Conservation (phyloP, 2,888 invertebrate genomes). For the Pherbina coryleti region DNA sequence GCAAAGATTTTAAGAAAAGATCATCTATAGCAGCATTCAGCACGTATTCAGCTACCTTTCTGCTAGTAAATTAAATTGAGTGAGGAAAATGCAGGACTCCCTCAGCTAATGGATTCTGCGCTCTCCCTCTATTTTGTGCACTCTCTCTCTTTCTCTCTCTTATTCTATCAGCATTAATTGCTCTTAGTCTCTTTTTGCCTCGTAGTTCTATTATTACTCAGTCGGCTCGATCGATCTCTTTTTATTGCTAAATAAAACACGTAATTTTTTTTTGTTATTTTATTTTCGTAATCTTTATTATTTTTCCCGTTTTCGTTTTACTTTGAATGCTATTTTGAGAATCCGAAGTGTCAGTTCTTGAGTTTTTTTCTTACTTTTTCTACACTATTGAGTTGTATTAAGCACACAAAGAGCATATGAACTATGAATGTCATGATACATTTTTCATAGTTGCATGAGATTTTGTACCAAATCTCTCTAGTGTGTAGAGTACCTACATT, state of each 20-base stretch:
- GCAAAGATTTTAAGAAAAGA: background rate
- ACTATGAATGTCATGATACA: too few species aligned
- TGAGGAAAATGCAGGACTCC: background rate
- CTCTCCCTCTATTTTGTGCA: background rate
- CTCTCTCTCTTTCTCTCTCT: background rate
- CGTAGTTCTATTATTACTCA: background rate
- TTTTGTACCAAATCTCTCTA: too few species aligned
- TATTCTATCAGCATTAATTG: background rate
- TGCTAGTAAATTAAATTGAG: background rate
- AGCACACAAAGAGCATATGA: too few species aligned
- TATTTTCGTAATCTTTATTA: conserved; percentile 8
- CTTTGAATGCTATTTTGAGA: conserved; percentile 30
- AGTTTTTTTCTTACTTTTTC: background rate
- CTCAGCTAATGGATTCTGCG: conserved; percentile 21
- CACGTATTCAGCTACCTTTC: conserved; percentile 29
- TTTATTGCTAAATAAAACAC: conserved; percentile 15
- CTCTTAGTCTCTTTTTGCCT: background rate
- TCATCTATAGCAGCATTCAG: background rate
- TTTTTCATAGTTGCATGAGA: too few species aligned
- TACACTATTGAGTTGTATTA: background rate
- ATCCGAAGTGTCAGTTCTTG: conserved; percentile 10
- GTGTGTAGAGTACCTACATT: too few species aligned
- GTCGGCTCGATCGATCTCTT: background rate
- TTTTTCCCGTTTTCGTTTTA: conserved; percentile 15
- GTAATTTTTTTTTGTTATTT: background rate